Percentiles rank a stretch among this genome's conserved stretches.
Evolutionary conservation across 2,113 vertebrate genomes (phyloP).

Genomic region (Neodon shergylaensis): DNA sequence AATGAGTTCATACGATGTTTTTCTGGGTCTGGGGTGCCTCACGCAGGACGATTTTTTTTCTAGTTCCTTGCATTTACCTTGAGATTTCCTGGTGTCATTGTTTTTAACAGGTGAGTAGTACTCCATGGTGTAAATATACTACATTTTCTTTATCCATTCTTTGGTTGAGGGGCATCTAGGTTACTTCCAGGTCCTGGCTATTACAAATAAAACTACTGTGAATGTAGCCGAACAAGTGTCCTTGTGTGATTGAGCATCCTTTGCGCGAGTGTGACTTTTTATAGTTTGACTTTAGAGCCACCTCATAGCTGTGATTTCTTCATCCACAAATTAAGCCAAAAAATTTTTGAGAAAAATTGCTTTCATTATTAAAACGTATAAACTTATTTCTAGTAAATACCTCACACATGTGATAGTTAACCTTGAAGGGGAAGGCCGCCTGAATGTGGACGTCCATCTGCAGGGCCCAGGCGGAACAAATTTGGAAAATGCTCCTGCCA

Average conservation of each 20-base stretch:
- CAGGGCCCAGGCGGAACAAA: background rate
- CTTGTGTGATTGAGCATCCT: background rate
- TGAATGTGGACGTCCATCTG: background rate
- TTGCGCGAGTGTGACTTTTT: background rate
- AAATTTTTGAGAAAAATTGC: no score
- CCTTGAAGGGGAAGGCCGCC: no score
- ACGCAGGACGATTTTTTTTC: background rate
- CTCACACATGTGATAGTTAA: background rate
- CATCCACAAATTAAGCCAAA: background rate
- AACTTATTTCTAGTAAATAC: background rate
- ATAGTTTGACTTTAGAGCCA: slow-evolving; percentile 11
- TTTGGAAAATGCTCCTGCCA: background rate
- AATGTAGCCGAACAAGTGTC: background rate
- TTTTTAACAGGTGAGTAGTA: background rate
- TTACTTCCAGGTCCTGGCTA: background rate
- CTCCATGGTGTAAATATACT: background rate
- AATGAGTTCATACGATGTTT: background rate
- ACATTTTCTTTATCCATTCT: background rate
- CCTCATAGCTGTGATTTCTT: background rate
- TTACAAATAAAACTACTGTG: background rate
- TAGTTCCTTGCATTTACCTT: background rate
- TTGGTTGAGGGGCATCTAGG: background rate
- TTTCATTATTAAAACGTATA: background rate
- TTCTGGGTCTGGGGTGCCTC: background rate
- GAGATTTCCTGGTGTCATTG: background rate